These are phyloP conservation scores for Phoronis australis DNA, from an alignment of 2,888 invertebrate species.

Conservation along the genomic window DNA sequence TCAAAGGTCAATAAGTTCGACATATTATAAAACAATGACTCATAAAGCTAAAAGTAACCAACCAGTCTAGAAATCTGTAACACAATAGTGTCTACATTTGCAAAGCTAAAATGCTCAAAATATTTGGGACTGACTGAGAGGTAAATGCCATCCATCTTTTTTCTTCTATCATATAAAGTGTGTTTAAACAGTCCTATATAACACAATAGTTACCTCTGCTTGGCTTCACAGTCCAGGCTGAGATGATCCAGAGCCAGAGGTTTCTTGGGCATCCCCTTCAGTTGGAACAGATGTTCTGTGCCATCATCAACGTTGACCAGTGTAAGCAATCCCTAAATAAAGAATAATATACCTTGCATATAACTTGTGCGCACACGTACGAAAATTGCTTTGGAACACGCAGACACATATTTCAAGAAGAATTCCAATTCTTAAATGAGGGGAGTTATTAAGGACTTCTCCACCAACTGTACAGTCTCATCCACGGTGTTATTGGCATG, in stretches of 20 bases:
- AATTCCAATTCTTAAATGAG: background rate
- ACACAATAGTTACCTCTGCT: constrained; percentile 43
- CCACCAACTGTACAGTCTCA: background rate
- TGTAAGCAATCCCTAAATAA: constrained; percentile 39
- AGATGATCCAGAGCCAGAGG: constrained; percentile 49
- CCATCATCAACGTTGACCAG: constrained; percentile 44
- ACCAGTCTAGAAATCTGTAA: too few species aligned
- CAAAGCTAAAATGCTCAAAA: background rate
- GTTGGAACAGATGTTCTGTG: constrained; percentile 40
- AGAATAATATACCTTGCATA: too few species aligned
- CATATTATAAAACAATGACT: too few species aligned
- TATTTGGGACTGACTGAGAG: background rate
- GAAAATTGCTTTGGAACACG: background rate
- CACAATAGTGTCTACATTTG: background rate
- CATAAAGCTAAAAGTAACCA: too few species aligned
- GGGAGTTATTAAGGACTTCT: background rate
- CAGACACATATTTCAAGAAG: background rate
- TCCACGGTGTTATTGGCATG: background rate
- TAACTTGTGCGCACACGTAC: too few species aligned
- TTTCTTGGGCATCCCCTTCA: constrained; percentile 42
- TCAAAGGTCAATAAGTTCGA: too few species aligned
- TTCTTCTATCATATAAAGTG: too few species aligned
- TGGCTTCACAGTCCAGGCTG: constrained; percentile 38
- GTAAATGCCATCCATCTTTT: too few species aligned
- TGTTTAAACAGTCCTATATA: too few species aligned